A percentile compares a stretch with the other conserved stretches of the same genome.
These are phyloP conservation scores for Strigamia maritima DNA, from an alignment of 2,888 invertebrate genomes.

Conservation along the genomic window DNA sequence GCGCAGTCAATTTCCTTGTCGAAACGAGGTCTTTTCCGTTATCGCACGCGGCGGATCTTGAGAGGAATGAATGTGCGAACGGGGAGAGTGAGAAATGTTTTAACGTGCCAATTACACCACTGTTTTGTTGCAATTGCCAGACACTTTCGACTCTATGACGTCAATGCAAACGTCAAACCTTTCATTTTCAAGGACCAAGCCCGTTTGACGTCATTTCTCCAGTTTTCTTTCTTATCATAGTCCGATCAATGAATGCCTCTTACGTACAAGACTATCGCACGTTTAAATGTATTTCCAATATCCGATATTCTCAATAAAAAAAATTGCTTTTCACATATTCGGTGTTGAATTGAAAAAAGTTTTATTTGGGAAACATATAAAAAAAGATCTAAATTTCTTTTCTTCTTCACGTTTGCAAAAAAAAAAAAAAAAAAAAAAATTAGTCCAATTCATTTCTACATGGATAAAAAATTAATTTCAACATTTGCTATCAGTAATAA, in stretches of 20 bases:
- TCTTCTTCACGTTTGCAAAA: too few relatives aligned
- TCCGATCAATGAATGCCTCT: not conserved
- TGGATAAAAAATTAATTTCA: too few relatives aligned
- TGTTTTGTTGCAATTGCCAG: not conserved
- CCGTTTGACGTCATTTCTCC: not conserved
- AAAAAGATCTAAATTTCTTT: not conserved
- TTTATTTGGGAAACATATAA: not conserved
- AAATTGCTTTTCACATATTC: not conserved
- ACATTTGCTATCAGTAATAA: too few relatives aligned
- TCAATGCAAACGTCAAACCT: not conserved
- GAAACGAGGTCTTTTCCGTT: not conserved
- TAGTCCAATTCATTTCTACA: too few relatives aligned
- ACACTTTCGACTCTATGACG: not conserved
- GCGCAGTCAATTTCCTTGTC: not conserved
- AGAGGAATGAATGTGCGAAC: not conserved
- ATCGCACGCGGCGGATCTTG: not conserved
- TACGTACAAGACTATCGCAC: not conserved
- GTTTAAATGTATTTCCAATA: not conserved
- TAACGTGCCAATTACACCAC: not conserved
- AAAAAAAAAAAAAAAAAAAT: too few relatives aligned
- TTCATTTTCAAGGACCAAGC: not conserved
- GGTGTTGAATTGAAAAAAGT: not conserved
- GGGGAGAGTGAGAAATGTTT: not conserved
- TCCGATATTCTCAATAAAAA: not conserved
- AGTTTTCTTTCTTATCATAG: not conserved